Evolutionary conservation across 2,113 vertebrate species (phyloP).

Genomic region (Lepus timidus): DNA sequence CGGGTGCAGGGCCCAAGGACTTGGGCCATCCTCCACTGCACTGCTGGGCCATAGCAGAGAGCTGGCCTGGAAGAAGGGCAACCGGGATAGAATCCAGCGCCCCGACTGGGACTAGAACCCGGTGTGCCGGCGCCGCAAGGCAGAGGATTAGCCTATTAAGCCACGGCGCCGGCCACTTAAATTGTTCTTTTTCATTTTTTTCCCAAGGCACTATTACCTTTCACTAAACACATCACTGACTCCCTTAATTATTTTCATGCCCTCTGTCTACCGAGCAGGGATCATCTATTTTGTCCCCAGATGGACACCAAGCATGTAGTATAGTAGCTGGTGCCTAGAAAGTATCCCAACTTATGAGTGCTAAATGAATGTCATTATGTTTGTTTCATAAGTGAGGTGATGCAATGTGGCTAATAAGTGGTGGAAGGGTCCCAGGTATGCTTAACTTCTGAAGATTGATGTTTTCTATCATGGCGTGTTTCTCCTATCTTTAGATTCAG

Average conservation of each 20-base stretch:
- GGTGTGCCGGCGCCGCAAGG: too few species aligned
- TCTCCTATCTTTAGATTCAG: background rate
- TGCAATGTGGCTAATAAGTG: background rate
- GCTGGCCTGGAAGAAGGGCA: too few species aligned
- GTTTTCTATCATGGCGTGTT: background rate
- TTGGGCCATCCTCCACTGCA: too few species aligned
- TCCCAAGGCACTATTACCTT: background rate
- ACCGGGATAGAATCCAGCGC: too few species aligned
- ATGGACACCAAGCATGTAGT: background rate
- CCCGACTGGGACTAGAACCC: too few species aligned
- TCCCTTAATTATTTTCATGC: background rate
- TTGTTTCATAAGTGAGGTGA: background rate
- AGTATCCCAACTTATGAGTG: background rate
- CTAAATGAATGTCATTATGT: conserved; percentile 17
- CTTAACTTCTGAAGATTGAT: background rate
- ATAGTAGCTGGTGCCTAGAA: background rate
- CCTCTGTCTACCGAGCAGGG: background rate
- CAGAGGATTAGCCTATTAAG: too few species aligned
- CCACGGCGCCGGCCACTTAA: too few species aligned
- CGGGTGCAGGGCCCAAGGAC: too few species aligned
- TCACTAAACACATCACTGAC: background rate
- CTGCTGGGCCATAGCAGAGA: too few species aligned
- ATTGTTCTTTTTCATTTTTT: background rate
- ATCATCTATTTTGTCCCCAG: background rate
- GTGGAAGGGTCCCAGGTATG: background rate